A percentile compares a stretch with the other conserved stretches of the same genome.
Conservation (phyloP, 2,113 vertebrate species). For the Etheostoma cragini region DNA sequence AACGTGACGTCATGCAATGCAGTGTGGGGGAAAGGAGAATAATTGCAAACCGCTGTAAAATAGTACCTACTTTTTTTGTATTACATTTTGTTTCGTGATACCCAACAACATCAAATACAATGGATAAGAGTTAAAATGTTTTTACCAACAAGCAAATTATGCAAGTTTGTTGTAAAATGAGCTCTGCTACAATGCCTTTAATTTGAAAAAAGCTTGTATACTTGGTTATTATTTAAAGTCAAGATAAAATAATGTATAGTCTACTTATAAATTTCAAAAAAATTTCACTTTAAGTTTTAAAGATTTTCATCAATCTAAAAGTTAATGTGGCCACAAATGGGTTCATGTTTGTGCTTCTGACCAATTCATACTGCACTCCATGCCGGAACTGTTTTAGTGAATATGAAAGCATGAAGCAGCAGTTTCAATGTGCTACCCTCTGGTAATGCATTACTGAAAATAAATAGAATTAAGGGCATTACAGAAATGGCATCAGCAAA, state of each 20-base stretch:
- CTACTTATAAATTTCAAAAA: not conserved
- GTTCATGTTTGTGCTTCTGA: slow-evolving; percentile 2
- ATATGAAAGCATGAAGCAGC: slow-evolving; percentile 54
- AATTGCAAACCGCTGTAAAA: too few relatives aligned
- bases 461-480: slow-evolving; percentile 24
- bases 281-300: not conserved
- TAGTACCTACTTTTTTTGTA: too few relatives aligned
- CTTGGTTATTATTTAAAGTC: not conserved
- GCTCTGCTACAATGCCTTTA: not conserved
- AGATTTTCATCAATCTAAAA: slow-evolving; percentile 7
- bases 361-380: slow-evolving; percentile 30
- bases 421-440: slow-evolving; percentile 34
- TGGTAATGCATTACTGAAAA: slow-evolving; percentile 42
- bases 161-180: too few relatives aligned
- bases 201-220: not conserved
- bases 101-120: too few relatives aligned
- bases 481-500: slow-evolving; percentile 35
- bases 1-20: too few relatives aligned
- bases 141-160: too few relatives aligned
- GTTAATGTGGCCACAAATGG: slow-evolving; percentile 2
- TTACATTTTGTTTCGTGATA: too few relatives aligned
- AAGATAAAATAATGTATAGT: not conserved
- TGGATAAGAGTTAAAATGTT: too few relatives aligned
- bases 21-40: too few relatives aligned
- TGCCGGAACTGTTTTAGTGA: slow-evolving; percentile 25